Evolutionary conservation across 1,140 invertebrate species (phyloP), one percentile per base, ranked within the genome.

Genomic region (Linepithema humile): DNA sequence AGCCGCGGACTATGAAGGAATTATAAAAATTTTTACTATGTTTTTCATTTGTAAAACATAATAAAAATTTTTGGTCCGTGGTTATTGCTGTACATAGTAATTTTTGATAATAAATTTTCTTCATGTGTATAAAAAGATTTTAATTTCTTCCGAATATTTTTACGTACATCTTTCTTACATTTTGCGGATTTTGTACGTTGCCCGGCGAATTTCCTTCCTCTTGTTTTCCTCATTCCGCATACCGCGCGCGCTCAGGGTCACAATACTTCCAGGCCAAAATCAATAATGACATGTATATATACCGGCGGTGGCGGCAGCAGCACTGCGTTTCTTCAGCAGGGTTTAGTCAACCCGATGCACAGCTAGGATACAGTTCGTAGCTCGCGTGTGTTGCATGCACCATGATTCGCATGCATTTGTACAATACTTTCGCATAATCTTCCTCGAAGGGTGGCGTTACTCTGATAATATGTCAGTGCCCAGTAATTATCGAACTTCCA

Each of bases 301-400:
- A 60, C 23, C 12, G 20, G 17, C 70, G 23, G 50, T 84, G 78
- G 82, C 72, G 83, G 85, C 72, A 85, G 88, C 77, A 78, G 74
- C 75, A 84, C 57, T 77, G 85, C 86, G 84, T 45, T 85, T 20
- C 50, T 23, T 53, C 38, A 29, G n/a, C 0, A 83, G 67, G 59
- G 77, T 89, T 90, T 87, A 88, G 87, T 90, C 83, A 85, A 87
- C 83, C 72, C 88, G 64, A 85, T 82, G 86, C 84, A 78, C 23
- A 26, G 60, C 50, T 60, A 59, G 15, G n/a, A 55, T 43, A 40
- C 35, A 35, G 73, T 65, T 65, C 35, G 48, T 17, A 0, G 32
- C 4, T 40, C n/a, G 35, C 50, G 23, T 26, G 23, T 50, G 43
- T 69, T 17, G n/a, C 32, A 48, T 35, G 62, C 38, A 15, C 35